Base-by-base conservation (phyloP, 2,113 vertebrate genomes). In the Pedionomus torquatus region DNA sequence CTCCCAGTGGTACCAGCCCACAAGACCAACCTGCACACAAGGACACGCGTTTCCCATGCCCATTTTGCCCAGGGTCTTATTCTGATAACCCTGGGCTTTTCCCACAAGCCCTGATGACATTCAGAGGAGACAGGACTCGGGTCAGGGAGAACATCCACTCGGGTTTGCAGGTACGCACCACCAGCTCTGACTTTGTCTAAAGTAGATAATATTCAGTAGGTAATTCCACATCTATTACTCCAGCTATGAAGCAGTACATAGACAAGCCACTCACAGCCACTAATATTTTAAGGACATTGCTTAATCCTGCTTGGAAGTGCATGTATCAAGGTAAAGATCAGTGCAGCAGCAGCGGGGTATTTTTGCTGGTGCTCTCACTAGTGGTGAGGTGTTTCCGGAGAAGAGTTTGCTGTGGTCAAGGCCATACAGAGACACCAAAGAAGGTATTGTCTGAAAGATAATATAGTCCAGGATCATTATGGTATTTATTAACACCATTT, bases 401-500 rank as follows among this genome's bases (percentile, higher is more conserved):
- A 74, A 79, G 33, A 17, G 39, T 51, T 77, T 95, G 65, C 72
- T 89, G 68, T 26, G 77, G 76, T 75, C 72, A 69, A 55, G 64
- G 46, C 76, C 83, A 60, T 17, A 71, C 41, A 70, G 44, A 89
- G 33, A 89, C 60, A 68, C 64, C 89, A 39, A 79, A 90, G 68
- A 72, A 78, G 39, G n/a, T 71, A 54, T 72, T 1, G 1, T 82
- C 80, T 92, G 74, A 76, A 93, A 89, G 41, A 80, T 4, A 69
- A 54, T 71, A 46, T 3, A 92, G 70, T 61, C 84, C 41, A 61
- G 57, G 77, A 87, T 65, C 61, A 69, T 92, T 28, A 71, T 1
- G 2, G n/a, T 93, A 93, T 87, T 92, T 95, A 90, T 81, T 91
- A 91, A 92, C 6, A 44, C 52, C 52, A 63, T 82, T 92, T 93